These are phyloP conservation scores for Sebastes reedi DNA, from an alignment of 2,797 vertebrate genomes.

Conservation along the genomic window DNA sequence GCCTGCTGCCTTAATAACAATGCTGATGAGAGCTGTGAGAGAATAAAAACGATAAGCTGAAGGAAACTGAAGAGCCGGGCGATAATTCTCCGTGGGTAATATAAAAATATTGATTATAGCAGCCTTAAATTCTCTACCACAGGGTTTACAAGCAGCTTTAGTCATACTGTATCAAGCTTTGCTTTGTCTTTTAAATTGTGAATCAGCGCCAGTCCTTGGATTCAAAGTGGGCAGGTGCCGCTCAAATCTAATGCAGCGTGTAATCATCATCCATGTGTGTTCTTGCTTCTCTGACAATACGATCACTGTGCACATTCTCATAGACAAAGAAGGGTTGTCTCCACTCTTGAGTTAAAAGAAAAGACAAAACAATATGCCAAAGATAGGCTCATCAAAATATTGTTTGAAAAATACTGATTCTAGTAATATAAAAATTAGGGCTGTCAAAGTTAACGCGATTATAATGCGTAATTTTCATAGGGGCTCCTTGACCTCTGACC, in stretches of 20 bases:
- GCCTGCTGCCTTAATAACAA: background rate
- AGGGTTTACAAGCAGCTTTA: slow-evolving; percentile 8
- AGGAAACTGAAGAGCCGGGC: background rate
- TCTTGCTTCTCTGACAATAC: background rate
- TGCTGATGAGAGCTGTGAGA: background rate
- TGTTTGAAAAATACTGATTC: background rate
- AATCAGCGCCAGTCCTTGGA: background rate
- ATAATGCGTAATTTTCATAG: background rate
- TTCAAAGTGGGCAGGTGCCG: slow-evolving; percentile 15
- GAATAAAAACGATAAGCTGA: background rate
- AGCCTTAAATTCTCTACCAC: slow-evolving; percentile 6
- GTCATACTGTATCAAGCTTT: slow-evolving; percentile 4
- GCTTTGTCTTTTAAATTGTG: slow-evolving; percentile 4
- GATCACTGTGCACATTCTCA: background rate
- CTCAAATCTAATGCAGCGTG: background rate
- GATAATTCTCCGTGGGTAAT: slow-evolving; percentile 1
- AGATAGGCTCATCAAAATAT: background rate
- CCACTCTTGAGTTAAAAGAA: background rate
- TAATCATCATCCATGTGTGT: background rate
- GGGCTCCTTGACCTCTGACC: background rate
- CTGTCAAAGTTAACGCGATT: background rate
- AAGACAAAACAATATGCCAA: background rate
- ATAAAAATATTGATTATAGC: slow-evolving; percentile 2
- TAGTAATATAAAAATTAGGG: background rate
- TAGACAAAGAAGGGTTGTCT: background rate